Evolutionary conservation across 2,888 invertebrate genomes (phyloP).

Genomic region (Diaphora mendica): DNA sequence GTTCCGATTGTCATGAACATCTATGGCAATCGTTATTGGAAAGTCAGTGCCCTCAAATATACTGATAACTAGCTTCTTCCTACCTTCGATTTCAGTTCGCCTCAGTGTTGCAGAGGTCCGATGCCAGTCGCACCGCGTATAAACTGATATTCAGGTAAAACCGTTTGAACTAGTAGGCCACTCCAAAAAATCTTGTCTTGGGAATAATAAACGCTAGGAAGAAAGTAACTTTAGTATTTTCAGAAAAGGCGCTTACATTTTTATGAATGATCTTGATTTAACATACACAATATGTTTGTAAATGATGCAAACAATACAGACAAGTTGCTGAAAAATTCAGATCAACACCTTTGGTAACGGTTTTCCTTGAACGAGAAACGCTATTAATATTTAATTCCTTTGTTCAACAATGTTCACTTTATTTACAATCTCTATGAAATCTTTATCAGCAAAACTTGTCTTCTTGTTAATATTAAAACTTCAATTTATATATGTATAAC

Average conservation of each 20-base stretch:
- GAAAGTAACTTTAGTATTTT: neutral
- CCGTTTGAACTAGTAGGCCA: no score
- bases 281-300: slow-evolving; percentile 36
- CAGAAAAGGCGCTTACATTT: neutral
- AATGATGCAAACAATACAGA: slow-evolving; percentile 17
- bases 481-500: neutral
- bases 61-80: no score
- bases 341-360: slow-evolving; percentile 31
- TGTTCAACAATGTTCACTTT: slow-evolving; percentile 44
- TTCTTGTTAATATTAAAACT: slow-evolving; percentile 18
- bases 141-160: no score
- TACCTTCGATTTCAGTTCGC: no score
- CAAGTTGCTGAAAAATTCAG: slow-evolving; percentile 20
- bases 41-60: no score
- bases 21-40: no score
- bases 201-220: no score
- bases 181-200: no score
- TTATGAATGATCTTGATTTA: neutral
- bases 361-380: slow-evolving; percentile 17
- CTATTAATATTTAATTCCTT: slow-evolving; percentile 48
- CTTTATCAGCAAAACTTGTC: slow-evolving; percentile 29
- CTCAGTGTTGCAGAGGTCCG: no score
- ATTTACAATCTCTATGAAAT: slow-evolving; percentile 42
- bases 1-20: no score
- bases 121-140: no score